Conservation (phyloP, 92 coral and sea anemone species). For the Chrysogorgia sp. region DNA sequence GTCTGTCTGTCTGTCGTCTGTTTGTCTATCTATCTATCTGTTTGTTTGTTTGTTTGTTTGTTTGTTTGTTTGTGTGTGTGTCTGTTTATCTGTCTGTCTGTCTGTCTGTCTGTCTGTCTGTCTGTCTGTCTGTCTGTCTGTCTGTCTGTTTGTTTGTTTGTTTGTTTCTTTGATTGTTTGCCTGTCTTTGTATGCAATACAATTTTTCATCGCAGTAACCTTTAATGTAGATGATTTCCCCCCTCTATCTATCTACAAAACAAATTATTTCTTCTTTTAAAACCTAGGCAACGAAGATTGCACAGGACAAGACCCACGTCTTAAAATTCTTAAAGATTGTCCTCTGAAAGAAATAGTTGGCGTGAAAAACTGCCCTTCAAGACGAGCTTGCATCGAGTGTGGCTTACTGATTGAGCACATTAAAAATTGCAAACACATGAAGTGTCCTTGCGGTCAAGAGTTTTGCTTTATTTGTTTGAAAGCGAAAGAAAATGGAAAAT, state of each 20-base stretch:
- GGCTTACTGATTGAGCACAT: conserved; percentile 81
- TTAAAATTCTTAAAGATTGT: conserved; percentile 71
- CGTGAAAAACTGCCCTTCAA: conserved; percentile 71
- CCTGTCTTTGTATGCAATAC: too few species aligned
- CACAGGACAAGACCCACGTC: conserved; percentile 81
- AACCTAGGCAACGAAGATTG: conserved; percentile 71
- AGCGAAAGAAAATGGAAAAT: conserved; percentile 44
- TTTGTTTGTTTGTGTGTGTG: too few species aligned
- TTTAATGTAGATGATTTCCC: too few species aligned
- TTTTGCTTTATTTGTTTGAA: conserved; percentile 86
- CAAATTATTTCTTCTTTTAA: background rate
- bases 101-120: background rate
- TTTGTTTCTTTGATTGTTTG: too few species aligned
- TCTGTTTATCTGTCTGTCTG: background rate
- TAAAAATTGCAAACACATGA: conserved; percentile 79
- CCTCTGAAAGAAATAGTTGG: conserved; percentile 70
- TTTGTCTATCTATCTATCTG: too few species aligned
- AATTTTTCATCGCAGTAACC: too few species aligned
- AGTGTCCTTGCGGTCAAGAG: conserved; percentile 71
- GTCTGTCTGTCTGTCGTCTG: background rate
- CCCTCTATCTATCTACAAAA: too few species aligned
- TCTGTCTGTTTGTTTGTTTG: background rate
- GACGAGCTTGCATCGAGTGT: conserved; percentile 80
- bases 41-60: too few species aligned
- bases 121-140: background rate